Percentiles rank a stretch among this genome's conserved stretches.
phyloP scores from a whole-genome alignment of 2,888 invertebrate species.

The Enoplolaimus lenunculus region DNA sequence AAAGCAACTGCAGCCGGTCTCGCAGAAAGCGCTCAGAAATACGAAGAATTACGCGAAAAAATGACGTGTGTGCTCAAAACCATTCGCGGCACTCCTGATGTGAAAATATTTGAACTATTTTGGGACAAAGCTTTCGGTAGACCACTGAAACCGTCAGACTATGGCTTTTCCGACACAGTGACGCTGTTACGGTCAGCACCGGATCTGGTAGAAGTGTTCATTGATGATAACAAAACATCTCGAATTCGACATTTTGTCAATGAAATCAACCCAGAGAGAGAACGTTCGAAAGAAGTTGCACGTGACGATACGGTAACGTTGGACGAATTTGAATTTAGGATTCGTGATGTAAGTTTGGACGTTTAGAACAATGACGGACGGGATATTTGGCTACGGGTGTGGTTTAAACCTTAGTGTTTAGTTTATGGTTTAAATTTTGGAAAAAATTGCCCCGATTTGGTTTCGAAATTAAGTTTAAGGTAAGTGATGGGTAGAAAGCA shows the following conservation, averaged over 20 bases:
- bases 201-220: background rate
- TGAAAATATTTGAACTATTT: background rate
- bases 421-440: no score
- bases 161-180: background rate
- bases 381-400: no score
- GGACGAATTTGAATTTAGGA: no score
- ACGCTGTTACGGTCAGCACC: background rate
- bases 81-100: background rate
- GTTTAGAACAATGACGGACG: no score
- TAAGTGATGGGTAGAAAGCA: no score
- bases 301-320: no score
- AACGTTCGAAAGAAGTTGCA: no score
- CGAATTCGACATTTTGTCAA: background rate
- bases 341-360: background rate
- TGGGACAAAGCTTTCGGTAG: background rate
- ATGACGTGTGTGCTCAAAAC: background rate
- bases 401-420: no score
- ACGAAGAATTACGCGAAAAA: background rate
- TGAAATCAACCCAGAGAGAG: no score
- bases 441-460: no score
- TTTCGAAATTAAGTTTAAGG: no score
- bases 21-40: background rate
- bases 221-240: background rate
- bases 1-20: background rate
- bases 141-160: background rate